Base-by-base conservation (phyloP, 2,113 vertebrate genomes). In the Fukomys damarensis region DNA sequence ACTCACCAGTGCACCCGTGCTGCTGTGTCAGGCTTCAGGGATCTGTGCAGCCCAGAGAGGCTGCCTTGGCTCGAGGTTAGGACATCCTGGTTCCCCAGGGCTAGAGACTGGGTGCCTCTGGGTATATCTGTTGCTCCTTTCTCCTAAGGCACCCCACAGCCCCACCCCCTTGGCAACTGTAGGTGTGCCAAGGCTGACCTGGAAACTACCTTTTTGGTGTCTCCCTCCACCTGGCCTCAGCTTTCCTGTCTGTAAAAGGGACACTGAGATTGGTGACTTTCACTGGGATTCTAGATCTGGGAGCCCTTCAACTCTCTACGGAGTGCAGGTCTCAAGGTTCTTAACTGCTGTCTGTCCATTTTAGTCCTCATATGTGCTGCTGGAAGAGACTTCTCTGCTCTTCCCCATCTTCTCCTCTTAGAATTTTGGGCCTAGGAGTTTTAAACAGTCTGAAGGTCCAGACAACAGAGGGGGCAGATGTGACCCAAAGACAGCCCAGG, bases 1-100 rank as follows among this genome's bases (percentile, higher is more conserved):
- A 4, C 16, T 28, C 28, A 17, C 28, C 0, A 9, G 68, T 2
- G 72, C 65, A 41, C 1, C 35, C 8, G 2, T 7, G 13, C 14
- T 28, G 32, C 43, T 30, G 1, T 58, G n/a, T 52, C 26, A 38
- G 46, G 74, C 56, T 65, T 66, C 38, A 24, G 38, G 35, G 49
- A 19, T 52, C 43, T 58, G 58, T 56, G 80, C 14, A 10, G 41
- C 41, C 65, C 30, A 54, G 14, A 24, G n/a, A 22, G 74, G 43
- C 49, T 32, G 66, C 52, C 76, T 61, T 20, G 83, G 68, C n/a
- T 43, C 74, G 32, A 11, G 16, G 89, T n/a, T 49, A 76, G 10
- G 7, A 58, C 35, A 17, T 72, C 56, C 30, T 7, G 32, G 32
- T 49, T 59, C 52, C 72, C 4, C 1, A 54, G 43, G 32, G 88